A percentile compares a stretch with the other conserved stretches of the same genome.
These are phyloP conservation scores for Mormyrops boulengeri DNA, from an alignment of 2,797 vertebrate species.

Conservation along the genomic window DNA sequence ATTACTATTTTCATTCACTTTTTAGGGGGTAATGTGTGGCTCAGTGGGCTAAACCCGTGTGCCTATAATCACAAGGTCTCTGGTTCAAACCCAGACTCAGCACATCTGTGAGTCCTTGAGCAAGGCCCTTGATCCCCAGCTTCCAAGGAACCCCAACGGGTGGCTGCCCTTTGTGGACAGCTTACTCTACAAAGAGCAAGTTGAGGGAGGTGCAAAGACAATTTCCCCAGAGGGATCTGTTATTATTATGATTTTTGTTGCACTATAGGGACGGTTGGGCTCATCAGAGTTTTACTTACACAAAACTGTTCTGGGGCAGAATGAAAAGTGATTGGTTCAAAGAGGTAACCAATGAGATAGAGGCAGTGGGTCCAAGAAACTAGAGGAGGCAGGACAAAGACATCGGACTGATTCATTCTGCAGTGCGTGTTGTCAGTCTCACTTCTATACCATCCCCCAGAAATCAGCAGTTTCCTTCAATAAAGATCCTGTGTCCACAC, in stretches of 20 bases:
- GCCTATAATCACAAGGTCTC: too few species aligned
- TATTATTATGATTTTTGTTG: background rate
- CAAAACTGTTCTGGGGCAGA: background rate
- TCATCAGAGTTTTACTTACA: background rate
- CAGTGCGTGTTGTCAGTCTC: background rate
- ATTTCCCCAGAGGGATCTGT: too few species aligned
- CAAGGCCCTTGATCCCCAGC: too few species aligned
- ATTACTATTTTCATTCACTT: background rate
- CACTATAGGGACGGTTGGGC: background rate
- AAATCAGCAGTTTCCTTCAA: background rate
- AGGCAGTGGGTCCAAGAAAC: background rate
- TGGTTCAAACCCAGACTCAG: too few species aligned
- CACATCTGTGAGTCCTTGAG: too few species aligned
- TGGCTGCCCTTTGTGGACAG: too few species aligned
- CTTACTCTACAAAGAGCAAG: too few species aligned
- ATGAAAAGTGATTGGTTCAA: background rate
- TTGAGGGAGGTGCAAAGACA: too few species aligned
- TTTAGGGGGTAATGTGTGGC: too few species aligned
- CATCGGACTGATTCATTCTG: background rate
- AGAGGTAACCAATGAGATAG: background rate
- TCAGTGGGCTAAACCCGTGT: too few species aligned
- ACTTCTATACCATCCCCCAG: background rate
- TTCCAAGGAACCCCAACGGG: too few species aligned
- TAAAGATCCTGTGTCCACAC: background rate
- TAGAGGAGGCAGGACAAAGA: background rate